These are phyloP conservation scores for Muscicapa striata DNA, from an alignment of 2,797 vertebrate species.

Conservation along the genomic window DNA sequence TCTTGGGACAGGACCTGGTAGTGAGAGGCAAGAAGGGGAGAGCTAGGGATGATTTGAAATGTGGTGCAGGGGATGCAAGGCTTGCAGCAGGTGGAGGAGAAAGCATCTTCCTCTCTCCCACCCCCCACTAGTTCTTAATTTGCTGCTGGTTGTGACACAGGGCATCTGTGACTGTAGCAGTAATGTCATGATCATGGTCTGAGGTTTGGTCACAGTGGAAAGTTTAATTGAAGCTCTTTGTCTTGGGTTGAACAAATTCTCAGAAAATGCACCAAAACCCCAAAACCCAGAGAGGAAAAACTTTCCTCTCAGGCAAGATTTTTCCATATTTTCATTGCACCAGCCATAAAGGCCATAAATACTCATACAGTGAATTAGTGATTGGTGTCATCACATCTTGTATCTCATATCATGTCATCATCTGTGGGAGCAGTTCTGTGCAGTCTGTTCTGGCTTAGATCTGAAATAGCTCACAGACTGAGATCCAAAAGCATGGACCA, in stretches of 20 bases:
- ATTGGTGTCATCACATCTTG: not conserved
- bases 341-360: not conserved
- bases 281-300: not conserved
- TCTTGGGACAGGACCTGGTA: not conserved
- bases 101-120: not conserved
- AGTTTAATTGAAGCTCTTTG: conserved; percentile 1
- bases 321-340: not conserved
- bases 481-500: not conserved
- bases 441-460: not conserved
- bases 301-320: not conserved
- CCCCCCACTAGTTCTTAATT: not conserved
- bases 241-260: not conserved
- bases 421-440: not conserved
- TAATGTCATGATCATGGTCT: not conserved
- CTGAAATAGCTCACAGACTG: not conserved
- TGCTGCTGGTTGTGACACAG: not conserved
- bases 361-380: not conserved
- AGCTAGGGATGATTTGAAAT: not conserved
- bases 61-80: accelerated
- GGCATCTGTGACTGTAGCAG: not conserved
- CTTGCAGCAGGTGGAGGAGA: not conserved
- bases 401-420: not conserved
- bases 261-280: not conserved
- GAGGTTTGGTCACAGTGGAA: not conserved
- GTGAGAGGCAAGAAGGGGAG: not conserved